Percentiles rank a stretch among this genome's conserved stretches.
These are phyloP conservation scores for Dasyurus viverrinus DNA, from an alignment of 2,113 vertebrate genomes.

Conservation along the genomic window DNA sequence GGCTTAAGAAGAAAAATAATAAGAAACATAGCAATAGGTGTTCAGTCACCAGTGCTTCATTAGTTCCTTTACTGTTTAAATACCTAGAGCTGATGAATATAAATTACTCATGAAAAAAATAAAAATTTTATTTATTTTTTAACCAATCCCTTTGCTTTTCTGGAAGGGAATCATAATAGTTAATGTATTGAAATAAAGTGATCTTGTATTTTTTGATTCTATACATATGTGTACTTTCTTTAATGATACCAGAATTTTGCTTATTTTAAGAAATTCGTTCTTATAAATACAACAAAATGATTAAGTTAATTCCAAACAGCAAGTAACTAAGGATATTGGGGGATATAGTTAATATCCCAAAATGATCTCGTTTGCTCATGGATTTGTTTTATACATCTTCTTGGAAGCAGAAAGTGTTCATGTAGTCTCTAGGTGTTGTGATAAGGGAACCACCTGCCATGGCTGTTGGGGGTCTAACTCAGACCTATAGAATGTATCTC, in stretches of 20 bases:
- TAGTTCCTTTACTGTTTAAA: slow-evolving; percentile 79
- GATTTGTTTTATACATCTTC: background rate
- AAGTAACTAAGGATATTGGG: background rate
- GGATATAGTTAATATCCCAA: background rate
- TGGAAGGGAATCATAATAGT: slow-evolving; percentile 60
- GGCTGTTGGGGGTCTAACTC: too few species aligned
- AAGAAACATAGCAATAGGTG: slow-evolving; percentile 78
- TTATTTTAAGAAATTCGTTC: background rate
- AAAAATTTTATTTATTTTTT: slow-evolving; percentile 58
- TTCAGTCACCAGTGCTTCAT: slow-evolving; percentile 78
- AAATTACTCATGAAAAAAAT: slow-evolving; percentile 75
- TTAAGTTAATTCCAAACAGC: background rate
- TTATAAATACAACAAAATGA: background rate
- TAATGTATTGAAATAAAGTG: slow-evolving; percentile 31
- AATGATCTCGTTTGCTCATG: background rate
- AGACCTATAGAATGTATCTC: too few species aligned
- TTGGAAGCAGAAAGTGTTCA: background rate
- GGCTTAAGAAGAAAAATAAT: slow-evolving; percentile 82
- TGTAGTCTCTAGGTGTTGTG: background rate
- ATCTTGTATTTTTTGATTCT: slow-evolving; percentile 3
- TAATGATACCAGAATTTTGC: background rate
- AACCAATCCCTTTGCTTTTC: slow-evolving; percentile 40
- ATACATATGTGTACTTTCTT: background rate
- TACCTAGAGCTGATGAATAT: slow-evolving; percentile 77
- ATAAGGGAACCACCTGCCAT: too few species aligned